These are phyloP conservation scores for Sebastes melanostomus DNA, from an alignment of 2,797 vertebrate genomes.

Conservation along the genomic window DNA sequence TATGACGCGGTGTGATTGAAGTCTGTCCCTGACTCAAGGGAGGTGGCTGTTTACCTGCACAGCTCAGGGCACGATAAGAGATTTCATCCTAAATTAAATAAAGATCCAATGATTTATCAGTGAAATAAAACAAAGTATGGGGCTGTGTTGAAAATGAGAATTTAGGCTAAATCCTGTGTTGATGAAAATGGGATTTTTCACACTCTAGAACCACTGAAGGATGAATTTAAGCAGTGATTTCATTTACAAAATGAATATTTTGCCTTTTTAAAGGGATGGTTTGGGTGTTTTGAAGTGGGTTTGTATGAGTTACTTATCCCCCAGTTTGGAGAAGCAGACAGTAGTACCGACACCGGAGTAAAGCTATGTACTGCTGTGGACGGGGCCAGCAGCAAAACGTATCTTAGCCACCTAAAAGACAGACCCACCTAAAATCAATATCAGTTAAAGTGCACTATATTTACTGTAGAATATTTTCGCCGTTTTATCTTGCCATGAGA, in stretches of 20 bases:
- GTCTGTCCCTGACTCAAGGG: not conserved
- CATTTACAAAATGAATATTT: not conserved
- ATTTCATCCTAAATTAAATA: not conserved
- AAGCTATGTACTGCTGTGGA: too few species aligned
- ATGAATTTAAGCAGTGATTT: not conserved
- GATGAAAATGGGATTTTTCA: not conserved
- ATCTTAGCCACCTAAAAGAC: too few species aligned
- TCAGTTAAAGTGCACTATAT: too few species aligned
- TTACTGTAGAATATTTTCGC: too few species aligned
- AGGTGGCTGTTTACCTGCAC: slow-evolving; percentile 1
- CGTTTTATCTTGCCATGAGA: too few species aligned
- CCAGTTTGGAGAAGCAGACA: too few species aligned
- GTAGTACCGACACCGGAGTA: too few species aligned
- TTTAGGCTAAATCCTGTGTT: not conserved
- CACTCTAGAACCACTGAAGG: not conserved
- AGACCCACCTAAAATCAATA: too few species aligned
- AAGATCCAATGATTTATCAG: not conserved
- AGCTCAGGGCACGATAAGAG: not conserved
- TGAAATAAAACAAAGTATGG: not conserved
- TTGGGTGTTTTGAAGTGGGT: too few species aligned
- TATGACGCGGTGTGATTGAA: slow-evolving; percentile 7
- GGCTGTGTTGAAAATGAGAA: not conserved
- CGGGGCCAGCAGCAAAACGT: too few species aligned
- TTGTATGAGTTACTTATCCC: too few species aligned
- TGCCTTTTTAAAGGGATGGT: not conserved